Percentiles rank a stretch among this genome's conserved stretches.
Evolutionary conservation across 1,140 invertebrate species (phyloP).

Genomic region (Drosophila bifasciata): DNA sequence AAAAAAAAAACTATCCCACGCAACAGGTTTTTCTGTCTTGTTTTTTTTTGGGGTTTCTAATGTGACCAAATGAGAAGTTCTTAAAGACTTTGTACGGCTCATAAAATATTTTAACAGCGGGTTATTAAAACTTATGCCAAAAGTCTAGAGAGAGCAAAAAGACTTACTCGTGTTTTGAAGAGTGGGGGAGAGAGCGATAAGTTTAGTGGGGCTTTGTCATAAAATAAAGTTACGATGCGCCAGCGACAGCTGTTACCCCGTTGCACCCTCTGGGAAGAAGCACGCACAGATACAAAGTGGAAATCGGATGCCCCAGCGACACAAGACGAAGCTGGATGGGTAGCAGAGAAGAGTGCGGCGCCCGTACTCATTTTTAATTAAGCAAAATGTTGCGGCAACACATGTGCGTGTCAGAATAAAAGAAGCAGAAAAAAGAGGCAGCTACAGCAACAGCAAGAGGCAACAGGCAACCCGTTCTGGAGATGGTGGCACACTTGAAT

Average conservation of each 20-base stretch:
- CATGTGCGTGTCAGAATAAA: constrained; percentile 51
- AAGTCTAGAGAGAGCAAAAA: constrained; percentile 13
- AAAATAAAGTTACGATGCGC: constrained; percentile 52
- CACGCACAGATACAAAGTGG: constrained; percentile 24
- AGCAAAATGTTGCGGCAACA: constrained; percentile 69
- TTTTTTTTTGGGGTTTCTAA: constrained; percentile 26
- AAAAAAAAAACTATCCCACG: constrained; percentile 61
- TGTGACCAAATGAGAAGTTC: constrained; percentile 39
- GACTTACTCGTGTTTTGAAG: too few species aligned
- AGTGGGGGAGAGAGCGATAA: not conserved
- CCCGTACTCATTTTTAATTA: constrained; percentile 54
- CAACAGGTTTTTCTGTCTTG: constrained; percentile 61
- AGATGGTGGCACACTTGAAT: too few species aligned
- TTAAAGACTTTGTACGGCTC: constrained; percentile 33
- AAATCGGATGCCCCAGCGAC: constrained; percentile 50
- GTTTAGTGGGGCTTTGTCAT: constrained; percentile 32
- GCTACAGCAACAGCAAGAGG: constrained; percentile 8
- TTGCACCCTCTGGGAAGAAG: constrained; percentile 27
- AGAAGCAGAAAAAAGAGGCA: constrained; percentile 5
- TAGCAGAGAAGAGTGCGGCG: constrained; percentile 9
- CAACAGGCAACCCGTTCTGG: constrained; percentile 28
- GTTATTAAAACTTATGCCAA: constrained; percentile 69
- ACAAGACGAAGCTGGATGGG: constrained; percentile 22
- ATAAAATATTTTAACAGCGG: constrained; percentile 61
- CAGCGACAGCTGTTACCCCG: constrained; percentile 17